Evolutionary conservation across 1,140 invertebrate species (phyloP), one percentile per base, ranked within the genome.

Genomic region (Leptinotarsa lineolata): DNA sequence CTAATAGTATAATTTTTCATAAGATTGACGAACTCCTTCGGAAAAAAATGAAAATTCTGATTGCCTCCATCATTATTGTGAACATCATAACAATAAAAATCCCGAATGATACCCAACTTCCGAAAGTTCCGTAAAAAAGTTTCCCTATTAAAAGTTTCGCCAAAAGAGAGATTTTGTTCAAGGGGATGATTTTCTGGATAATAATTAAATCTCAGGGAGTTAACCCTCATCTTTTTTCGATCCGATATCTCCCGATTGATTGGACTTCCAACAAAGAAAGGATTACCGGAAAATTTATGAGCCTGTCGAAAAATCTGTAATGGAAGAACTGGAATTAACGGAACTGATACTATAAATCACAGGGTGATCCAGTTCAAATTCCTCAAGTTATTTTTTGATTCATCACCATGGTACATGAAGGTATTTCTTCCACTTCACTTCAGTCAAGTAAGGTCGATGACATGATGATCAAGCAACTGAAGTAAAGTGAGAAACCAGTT

Each of bases 211-310:
- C n/a, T n/a, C 48, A 13, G 5, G 15, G 15, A 15, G 48, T 54
- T 54, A 54, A 54, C 48, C 48, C 48, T 18, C 48, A 54, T 54
- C 48, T 54, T 54, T 54, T 54, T 54, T 18, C 48, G 48, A 54
- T 16, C 48, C 48, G 6, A n/a, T 54, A 54, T 39, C 48, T 2
- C 48, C n/a, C n/a, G 48, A 54, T 54, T 54, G 48, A 54, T 54
- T 54, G 48, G 48, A 54, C 16, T 2, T 18, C 48, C 48, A 16
- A 16, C 48, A 54, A 54, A 16, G 48, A 18, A 18, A 54, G 48
- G 48, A 54, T 39, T 54, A 54, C 48, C 48, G n/a, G 15, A 54
- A 54, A 54, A 16, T 54, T 54, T 54, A 54, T 18, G 15, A 54
- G n/a, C 15, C n/a, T 18, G n/a, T 54, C 48, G 16, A 13, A 54